Base-by-base conservation (phyloP, 1,140 invertebrate species). In the Stegodyphus dumicola region DNA sequence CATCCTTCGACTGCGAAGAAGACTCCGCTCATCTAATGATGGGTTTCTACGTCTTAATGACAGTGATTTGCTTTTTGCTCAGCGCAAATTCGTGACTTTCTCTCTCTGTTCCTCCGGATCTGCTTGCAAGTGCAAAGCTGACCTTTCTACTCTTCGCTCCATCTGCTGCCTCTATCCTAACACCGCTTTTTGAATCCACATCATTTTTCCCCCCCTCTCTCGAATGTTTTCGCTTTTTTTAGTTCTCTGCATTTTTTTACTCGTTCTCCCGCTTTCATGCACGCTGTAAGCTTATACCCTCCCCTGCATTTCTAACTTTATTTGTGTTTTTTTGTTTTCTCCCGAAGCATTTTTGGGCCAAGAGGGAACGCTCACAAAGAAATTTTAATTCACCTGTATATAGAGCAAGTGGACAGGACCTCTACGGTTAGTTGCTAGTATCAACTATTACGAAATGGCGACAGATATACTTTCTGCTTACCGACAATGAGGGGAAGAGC, bases 211-310 rank as follows among this genome's bases (percentile, higher is more conserved):
- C 51, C 51, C 56, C 70, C 70, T 56, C 66, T 66, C 54, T 18
- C 15, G 71, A 67, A 83, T 83, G 80, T 75, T 83, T 83, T 83
- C 79, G 79, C 80, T 52, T 83, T 83, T 83, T 83, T 83, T 83
- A 49, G 33, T 49, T 54, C 49, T 15, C 65, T 69, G 10, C 56
- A 18, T 60, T 60, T 60, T 60, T 60, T 60, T 15, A 60, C 33
- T 60, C 56, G 56, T 60, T 9, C 15, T 60, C 56, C 15, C 56
- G 33, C 15, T 60, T 60, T 60, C 56, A 15, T 5, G 56, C 56
- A 60, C 9, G 56, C 15, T 9, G 56, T 11, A 33, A 33, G 56
- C 15, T 15, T 9, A 60, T 9, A 60, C 9, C 56, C 15, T 15
- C 56, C 15, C 56, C 7, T 18, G 52, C 53, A 33, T 56, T 51